phyloP scores from a whole-genome alignment of 2,113 vertebrate species.

The Brachyhypopomus occidentalis region DNA sequence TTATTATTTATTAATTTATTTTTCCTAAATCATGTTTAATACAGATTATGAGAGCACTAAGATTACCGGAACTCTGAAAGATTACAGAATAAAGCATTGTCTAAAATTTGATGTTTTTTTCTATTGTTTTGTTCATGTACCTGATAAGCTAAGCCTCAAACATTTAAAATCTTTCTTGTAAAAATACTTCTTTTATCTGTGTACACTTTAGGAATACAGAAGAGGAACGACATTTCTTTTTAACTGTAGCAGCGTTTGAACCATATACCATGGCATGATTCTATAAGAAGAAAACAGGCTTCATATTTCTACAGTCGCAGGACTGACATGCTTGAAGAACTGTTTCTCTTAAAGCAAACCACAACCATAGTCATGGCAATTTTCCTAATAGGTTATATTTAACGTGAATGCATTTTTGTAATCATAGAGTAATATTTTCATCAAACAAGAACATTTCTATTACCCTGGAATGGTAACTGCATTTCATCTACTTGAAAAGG shows the following conservation, averaged over 20 bases:
- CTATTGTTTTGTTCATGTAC: neutral
- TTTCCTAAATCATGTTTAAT: conserved; percentile 49
- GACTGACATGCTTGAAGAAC: neutral
- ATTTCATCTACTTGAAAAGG: neutral
- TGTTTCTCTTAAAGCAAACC: too few species aligned
- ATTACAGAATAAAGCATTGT: conserved; percentile 23
- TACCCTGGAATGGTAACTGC: conserved; percentile 6
- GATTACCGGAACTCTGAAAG: conserved; percentile 39
- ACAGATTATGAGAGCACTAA: conserved; percentile 47
- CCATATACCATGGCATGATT: neutral
- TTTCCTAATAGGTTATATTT: too few species aligned
- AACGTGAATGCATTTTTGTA: too few species aligned
- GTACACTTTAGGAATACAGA: neutral
- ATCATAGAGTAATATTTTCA: conserved; percentile 2
- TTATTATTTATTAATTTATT: neutral
- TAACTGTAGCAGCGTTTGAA: neutral
- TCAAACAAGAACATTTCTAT: conserved; percentile 4
- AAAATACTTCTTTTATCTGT: neutral
- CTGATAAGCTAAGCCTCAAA: neutral
- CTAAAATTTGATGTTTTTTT: conserved; percentile 34
- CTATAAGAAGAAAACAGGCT: neutral
- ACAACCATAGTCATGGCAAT: too few species aligned
- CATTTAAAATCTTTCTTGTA: neutral
- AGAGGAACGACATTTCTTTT: neutral
- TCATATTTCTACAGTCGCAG: neutral